Evolutionary conservation across 2,888 invertebrate genomes (phyloP).

Genomic region (Dynastes tityus): DNA sequence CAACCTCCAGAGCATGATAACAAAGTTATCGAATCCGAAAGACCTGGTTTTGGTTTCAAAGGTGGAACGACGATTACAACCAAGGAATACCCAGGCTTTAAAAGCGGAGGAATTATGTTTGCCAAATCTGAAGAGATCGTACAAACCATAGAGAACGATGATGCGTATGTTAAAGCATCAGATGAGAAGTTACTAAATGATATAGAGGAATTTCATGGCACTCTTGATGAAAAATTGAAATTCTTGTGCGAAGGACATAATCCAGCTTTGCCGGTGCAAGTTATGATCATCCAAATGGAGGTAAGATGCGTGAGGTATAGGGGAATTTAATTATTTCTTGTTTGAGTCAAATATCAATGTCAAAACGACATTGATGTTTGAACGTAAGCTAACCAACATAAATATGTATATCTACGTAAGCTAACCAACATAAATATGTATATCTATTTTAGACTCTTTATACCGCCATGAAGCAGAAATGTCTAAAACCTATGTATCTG

Average conservation of each 20-base stretch:
- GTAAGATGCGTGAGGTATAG: slow-evolving; percentile 63
- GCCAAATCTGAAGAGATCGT: slow-evolving; percentile 62
- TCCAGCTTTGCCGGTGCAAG: slow-evolving; percentile 74
- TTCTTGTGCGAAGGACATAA: slow-evolving; percentile 75
- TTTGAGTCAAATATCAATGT: not conserved
- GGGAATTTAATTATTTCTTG: not conserved
- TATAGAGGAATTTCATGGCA: slow-evolving; percentile 68
- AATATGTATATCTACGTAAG: slow-evolving; percentile 52
- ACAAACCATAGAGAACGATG: slow-evolving; percentile 34
- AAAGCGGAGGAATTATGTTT: slow-evolving; percentile 68
- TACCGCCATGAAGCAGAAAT: slow-evolving; percentile 76
- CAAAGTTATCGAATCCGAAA: slow-evolving; percentile 59
- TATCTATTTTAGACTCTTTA: slow-evolving; percentile 74
- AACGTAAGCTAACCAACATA: not conserved
- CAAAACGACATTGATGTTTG: not conserved
- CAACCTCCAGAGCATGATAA: slow-evolving; percentile 47
- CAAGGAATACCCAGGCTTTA: slow-evolving; percentile 63
- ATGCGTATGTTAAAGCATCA: slow-evolving; percentile 50
- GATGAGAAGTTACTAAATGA: slow-evolving; percentile 58
- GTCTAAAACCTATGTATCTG: slow-evolving; percentile 75
- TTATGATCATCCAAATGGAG: slow-evolving; percentile 77
- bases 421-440: not conserved
- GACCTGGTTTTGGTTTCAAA: slow-evolving; percentile 67
- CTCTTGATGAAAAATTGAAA: slow-evolving; percentile 74
- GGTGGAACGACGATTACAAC: slow-evolving; percentile 54